Base-by-base conservation (phyloP, 2,888 invertebrate species). In the Papilio gigon region DNA sequence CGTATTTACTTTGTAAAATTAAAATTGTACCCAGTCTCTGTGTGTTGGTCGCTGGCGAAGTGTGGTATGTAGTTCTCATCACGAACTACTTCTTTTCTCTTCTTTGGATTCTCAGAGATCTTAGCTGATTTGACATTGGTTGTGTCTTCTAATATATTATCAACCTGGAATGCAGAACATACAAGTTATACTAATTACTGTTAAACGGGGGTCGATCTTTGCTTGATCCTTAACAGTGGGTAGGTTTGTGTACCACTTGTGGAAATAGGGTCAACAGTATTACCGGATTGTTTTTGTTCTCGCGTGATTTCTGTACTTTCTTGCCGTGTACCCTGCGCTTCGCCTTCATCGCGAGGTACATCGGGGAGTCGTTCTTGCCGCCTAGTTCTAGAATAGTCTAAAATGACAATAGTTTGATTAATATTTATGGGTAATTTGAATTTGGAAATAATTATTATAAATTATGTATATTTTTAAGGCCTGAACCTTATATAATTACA, bases 371-470 rank as follows among this genome's bases (percentile, higher is more conserved):
- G 77, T 95, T 93, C 81, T 95, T 96, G 0, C 96, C 94, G 56
- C 96, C 96, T 62, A 99, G 93, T 90, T 99, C 99, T 86, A 99
- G 97, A 78, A 99, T 96, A 0, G 98, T 99, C 97, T 98, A 88
- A 44, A 77, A 80, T 74, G 73, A 65, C 30, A 58, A 47, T 60
- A 14, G 12, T 11, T 35, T 35, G 11, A n/a, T n/a, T n/a, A n/a
- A n/a, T n/a, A n/a, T n/a, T n/a, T n/a, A n/a, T n/a, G n/a, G n/a
- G n/a, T 11, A 37, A 11, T 12, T 12, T 37, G 9, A 12, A n/a
- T n/a, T n/a, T n/a, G n/a, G n/a, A n/a, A n/a, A n/a, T n/a, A n/a
- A n/a, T n/a, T n/a, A n/a, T n/a, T n/a, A n/a, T n/a, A n/a, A n/a
- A n/a, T n/a, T n/a, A n/a, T n/a, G n/a, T n/a, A n/a, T n/a, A n/a